Percentiles rank a stretch among this genome's conserved stretches.
Conservation (phyloP, 1,140 invertebrate species). For the Sarcophaga bullata region DNA sequence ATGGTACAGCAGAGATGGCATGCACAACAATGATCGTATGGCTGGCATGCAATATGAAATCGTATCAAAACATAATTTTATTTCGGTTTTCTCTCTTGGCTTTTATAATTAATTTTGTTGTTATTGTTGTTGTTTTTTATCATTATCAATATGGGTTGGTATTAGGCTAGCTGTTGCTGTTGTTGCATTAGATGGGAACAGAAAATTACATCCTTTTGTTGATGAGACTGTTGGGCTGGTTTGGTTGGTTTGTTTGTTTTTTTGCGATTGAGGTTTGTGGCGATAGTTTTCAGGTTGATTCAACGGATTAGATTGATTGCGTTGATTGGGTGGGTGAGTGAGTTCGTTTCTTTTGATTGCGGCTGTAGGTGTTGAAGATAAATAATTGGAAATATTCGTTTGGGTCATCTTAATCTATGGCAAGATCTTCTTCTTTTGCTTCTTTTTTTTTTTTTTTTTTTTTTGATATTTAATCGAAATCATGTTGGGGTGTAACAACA, state of each 20-base stretch:
- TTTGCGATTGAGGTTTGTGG: too few relatives aligned
- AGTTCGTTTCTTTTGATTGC: constrained; percentile 4
- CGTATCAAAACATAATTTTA: neutral
- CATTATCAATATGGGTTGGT: constrained; percentile 18
- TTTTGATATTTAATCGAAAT: too few relatives aligned
- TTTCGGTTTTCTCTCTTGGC: neutral
- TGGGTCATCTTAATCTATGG: too few relatives aligned
- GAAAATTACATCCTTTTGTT: neutral
- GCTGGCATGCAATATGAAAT: neutral
- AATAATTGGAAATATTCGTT: neutral
- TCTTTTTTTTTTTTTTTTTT: too few relatives aligned
- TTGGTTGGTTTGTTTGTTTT: neutral
- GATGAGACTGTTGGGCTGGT: neutral
- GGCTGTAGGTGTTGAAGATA: neutral
- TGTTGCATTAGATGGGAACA: neutral
- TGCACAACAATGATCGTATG: neutral
- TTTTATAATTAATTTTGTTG: constrained; percentile 14
- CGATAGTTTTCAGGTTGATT: neutral
- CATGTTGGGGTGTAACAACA: too few relatives aligned
- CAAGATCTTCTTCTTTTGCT: too few relatives aligned
- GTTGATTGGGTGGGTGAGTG: constrained; percentile 7
- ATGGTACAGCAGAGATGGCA: neutral
- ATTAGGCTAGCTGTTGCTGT: neutral
- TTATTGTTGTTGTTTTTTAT: too few relatives aligned
- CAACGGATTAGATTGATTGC: neutral